Evolutionary conservation across 2,888 invertebrate species (phyloP).

Genomic region (Baccha elongata): DNA sequence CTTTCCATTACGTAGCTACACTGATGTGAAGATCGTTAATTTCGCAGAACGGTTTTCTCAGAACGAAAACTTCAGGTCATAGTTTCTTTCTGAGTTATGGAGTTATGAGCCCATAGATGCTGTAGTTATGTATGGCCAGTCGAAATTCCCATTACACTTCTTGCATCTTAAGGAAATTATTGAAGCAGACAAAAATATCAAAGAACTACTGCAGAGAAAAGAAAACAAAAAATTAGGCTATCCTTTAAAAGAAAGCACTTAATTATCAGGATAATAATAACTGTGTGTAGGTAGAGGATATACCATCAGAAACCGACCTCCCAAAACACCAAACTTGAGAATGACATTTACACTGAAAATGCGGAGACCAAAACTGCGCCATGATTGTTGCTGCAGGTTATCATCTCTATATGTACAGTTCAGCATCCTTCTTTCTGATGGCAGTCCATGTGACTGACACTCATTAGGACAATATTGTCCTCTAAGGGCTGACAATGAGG

Average conservation of each 20-base stretch:
- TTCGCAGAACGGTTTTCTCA: no score
- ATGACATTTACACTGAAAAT: constrained; percentile 60
- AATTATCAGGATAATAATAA: constrained; percentile 54
- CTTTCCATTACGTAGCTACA: no score
- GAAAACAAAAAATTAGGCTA: constrained; percentile 2
- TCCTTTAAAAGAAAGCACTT: constrained; percentile 66
- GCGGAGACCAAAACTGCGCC: constrained; percentile 57
- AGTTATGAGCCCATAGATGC: no score
- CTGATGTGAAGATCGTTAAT: no score
- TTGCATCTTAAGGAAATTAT: constrained; percentile 22
- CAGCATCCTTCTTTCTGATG: not conserved
- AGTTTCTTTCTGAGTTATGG: no score
- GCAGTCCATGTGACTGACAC: constrained; percentile 55
- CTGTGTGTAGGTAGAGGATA: not conserved
- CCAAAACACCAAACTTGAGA: constrained; percentile 21
- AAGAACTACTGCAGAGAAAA: constrained; percentile 25
- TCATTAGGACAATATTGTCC: constrained; percentile 68
- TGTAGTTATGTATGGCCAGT: no score
- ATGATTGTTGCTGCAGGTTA: constrained; percentile 43
- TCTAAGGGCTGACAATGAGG: constrained; percentile 19
- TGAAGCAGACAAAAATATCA: constrained; percentile 11
- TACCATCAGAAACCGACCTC: not conserved
- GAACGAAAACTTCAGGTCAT: no score
- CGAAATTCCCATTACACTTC: no score
- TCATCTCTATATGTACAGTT: constrained; percentile 2